Evolutionary conservation across 2,113 vertebrate genomes (phyloP).

Genomic region (Choloepus hoffmanni): DNA sequence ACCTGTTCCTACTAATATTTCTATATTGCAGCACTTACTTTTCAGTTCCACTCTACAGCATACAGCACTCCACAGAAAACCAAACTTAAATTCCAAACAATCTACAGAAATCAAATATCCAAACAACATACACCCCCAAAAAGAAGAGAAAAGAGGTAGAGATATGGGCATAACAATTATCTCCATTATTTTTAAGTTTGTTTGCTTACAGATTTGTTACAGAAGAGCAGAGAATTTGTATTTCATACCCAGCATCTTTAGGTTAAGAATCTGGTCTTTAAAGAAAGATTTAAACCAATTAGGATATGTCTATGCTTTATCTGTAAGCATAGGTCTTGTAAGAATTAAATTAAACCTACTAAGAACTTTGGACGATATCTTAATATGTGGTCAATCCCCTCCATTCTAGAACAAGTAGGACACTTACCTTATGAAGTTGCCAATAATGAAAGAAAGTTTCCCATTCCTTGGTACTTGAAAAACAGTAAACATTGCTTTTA

Average conservation of each 20-base stretch:
- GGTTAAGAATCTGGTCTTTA: not conserved
- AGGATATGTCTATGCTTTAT: not conserved
- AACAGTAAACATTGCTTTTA: not conserved
- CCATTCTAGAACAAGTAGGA: not conserved
- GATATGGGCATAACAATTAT: not conserved
- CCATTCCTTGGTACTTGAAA: not conserved
- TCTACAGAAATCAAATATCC: not conserved
- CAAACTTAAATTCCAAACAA: not conserved
- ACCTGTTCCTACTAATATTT: not conserved
- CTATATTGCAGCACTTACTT: not conserved
- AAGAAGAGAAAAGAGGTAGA: not conserved
- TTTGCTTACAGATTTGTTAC: not conserved
- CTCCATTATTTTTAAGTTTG: not conserved
- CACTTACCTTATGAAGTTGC: not conserved
- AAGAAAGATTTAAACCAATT: not conserved
- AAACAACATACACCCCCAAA: not conserved
- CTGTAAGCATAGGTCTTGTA: not conserved
- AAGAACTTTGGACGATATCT: not conserved
- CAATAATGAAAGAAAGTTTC: not conserved
- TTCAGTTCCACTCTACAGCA: not conserved
- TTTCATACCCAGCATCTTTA: not conserved
- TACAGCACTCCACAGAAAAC: not conserved
- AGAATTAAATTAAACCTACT: not conserved
- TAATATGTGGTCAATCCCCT: not conserved
- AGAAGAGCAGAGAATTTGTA: not conserved